Percentiles rank a stretch among this genome's conserved stretches.
Evolutionary conservation across 2,888 invertebrate genomes (phyloP).

Genomic region (Dolichomitus sp.): DNA sequence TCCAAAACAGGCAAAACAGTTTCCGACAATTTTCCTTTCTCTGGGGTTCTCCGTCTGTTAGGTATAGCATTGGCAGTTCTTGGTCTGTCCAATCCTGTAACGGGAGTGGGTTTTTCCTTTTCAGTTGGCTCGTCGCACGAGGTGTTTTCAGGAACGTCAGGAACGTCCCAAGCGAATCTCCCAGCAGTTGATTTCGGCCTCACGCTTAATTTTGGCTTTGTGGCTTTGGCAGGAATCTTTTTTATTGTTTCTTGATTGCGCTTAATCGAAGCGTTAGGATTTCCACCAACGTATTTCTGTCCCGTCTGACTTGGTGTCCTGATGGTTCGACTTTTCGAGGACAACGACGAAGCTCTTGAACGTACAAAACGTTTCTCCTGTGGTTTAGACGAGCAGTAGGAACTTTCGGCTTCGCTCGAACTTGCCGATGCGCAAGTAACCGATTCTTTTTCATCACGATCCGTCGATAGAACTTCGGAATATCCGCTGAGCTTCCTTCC

Average conservation of each 20-base stretch:
- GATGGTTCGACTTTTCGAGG: conserved; percentile 55
- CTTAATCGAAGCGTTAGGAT: conserved; percentile 62
- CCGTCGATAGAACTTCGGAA: conserved; percentile 57
- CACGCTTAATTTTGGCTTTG: conserved; percentile 40
- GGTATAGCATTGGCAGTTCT: conserved; percentile 37
- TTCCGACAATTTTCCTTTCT: conserved; percentile 58
- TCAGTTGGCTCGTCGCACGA: conserved; percentile 35
- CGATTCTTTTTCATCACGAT: conserved; percentile 63
- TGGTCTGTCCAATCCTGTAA: conserved; percentile 27
- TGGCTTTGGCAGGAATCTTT: conserved; percentile 6
- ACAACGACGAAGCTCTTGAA: conserved; percentile 70
- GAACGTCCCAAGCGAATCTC: conserved; percentile 68
- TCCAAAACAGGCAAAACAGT: conserved; percentile 61
- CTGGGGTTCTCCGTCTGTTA: conserved; percentile 40
- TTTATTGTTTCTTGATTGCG: conserved; percentile 43
- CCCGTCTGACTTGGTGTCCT: conserved; percentile 42
- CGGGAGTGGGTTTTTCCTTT: not conserved
- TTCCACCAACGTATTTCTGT: conserved; percentile 53
- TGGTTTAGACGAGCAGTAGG: conserved; percentile 64
- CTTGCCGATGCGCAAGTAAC: conserved; percentile 69
- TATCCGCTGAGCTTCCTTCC: conserved; percentile 11
- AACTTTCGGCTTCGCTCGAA: conserved; percentile 72
- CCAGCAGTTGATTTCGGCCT: conserved; percentile 66
- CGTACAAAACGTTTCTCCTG: conserved; percentile 57
- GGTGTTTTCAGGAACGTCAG: conserved; percentile 51